These are phyloP conservation scores for Melanostigma gelatinosum DNA, from an alignment of 2,113 vertebrate species.

Conservation along the genomic window DNA sequence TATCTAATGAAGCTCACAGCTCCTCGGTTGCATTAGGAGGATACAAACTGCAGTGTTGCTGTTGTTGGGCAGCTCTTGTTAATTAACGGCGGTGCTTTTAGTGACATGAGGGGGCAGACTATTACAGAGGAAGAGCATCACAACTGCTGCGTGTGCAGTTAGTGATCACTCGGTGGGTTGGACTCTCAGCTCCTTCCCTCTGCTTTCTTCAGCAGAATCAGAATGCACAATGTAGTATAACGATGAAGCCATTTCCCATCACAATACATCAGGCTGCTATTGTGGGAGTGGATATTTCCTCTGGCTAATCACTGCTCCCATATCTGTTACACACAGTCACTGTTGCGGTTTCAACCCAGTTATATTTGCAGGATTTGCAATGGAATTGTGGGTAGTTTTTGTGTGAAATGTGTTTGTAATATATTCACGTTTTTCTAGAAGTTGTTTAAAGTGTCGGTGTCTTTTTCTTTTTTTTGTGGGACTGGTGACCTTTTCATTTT, in stretches of 20 bases:
- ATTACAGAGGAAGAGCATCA: background rate
- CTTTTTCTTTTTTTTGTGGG: constrained; percentile 27
- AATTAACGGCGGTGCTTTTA: background rate
- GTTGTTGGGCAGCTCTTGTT: background rate
- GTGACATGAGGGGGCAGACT: background rate
- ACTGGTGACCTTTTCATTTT: constrained; percentile 64
- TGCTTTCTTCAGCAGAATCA: constrained; percentile 19
- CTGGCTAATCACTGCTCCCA: constrained; percentile 51
- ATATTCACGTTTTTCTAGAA: background rate
- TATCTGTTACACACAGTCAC: constrained; percentile 42
- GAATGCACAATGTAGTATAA: constrained; percentile 26
- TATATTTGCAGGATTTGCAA: constrained; percentile 12
- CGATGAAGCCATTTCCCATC: constrained; percentile 56
- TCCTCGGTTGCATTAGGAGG: constrained; percentile 7
- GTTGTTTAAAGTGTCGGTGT: constrained; percentile 23
- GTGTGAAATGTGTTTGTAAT: constrained; percentile 19
- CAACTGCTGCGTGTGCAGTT: constrained; percentile 5
- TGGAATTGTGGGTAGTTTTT: constrained; percentile 36
- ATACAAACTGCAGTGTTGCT: background rate
- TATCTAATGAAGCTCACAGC: background rate
- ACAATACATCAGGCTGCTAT: constrained; percentile 41
- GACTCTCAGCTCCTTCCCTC: constrained; percentile 4
- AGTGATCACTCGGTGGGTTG: constrained; percentile 16
- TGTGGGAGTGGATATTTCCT: constrained; percentile 65
- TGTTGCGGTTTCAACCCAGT: constrained; percentile 19